phyloP scores from a whole-genome alignment of 1,140 invertebrate genomes.

The Goniozus legneri region DNA sequence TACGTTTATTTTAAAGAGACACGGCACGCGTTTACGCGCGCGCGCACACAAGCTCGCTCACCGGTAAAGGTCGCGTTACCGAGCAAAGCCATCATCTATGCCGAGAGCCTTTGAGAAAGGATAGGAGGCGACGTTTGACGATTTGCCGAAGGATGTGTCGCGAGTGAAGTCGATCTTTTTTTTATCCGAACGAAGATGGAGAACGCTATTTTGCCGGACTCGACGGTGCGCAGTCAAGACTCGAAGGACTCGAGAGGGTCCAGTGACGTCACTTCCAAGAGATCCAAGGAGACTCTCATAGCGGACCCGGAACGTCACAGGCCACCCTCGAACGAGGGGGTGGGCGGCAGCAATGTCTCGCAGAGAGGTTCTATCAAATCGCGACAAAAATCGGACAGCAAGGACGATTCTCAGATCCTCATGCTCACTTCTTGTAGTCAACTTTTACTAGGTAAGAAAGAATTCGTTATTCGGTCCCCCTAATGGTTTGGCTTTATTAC shows the following conservation, averaged over 20 bases:
- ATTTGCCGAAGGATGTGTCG: neutral
- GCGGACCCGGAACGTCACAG: constrained; percentile 31
- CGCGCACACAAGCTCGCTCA: too few relatives aligned
- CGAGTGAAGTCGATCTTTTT: neutral
- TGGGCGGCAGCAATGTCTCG: constrained; percentile 9
- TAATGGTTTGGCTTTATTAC: too few relatives aligned
- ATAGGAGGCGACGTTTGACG: too few relatives aligned
- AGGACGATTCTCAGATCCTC: constrained; percentile 40
- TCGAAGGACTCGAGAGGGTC: constrained; percentile 40
- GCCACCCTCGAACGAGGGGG: too few relatives aligned
- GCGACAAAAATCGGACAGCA: constrained; percentile 11
- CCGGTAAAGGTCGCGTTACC: too few relatives aligned
- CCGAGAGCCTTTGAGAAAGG: too few relatives aligned
- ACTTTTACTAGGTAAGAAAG: constrained; percentile 39
- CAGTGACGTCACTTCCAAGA: constrained; percentile 33
- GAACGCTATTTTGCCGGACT: constrained; percentile 35
- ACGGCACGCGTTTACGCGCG: too few relatives aligned
- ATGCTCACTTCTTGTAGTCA: constrained; percentile 51
- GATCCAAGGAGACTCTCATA: constrained; percentile 45
- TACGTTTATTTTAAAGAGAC: too few relatives aligned
- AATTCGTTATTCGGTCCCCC: neutral
- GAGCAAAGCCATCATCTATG: too few relatives aligned
- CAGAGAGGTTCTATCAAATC: constrained; percentile 10
- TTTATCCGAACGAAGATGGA: constrained; percentile 15
- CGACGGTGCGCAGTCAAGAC: constrained; percentile 47